phyloP scores from a whole-genome alignment of 1,140 invertebrate genomes.

The Ridgeia piscesae region DNA sequence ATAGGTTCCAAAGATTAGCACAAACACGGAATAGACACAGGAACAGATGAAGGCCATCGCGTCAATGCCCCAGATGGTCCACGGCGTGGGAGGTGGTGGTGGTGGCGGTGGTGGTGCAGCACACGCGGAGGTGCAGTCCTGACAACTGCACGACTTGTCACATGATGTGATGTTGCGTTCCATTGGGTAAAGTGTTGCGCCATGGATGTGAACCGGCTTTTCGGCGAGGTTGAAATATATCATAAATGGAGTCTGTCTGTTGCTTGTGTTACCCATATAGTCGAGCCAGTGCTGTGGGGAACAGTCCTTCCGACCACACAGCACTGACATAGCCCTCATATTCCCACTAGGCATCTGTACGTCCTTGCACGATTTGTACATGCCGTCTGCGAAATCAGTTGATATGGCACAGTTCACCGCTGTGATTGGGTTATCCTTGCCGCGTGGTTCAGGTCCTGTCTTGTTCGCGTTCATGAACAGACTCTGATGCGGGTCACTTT shows the following conservation, averaged over 20 bases:
- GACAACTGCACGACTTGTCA: constrained; percentile 78
- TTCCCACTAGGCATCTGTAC: constrained; percentile 79
- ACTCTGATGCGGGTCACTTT: constrained; percentile 77
- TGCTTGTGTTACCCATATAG: constrained; percentile 70
- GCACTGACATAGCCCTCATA: constrained; percentile 71
- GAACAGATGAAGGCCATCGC: constrained; percentile 77
- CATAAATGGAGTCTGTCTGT: constrained; percentile 74
- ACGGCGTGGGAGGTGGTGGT: constrained; percentile 64
- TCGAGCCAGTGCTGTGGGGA: constrained; percentile 47
- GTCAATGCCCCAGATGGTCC: constrained; percentile 71
- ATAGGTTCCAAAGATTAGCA: constrained; percentile 47
- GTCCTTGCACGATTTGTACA: constrained; percentile 80
- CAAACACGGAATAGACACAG: constrained; percentile 68
- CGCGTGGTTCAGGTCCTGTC: constrained; percentile 22
- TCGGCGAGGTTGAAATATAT: constrained; percentile 69
- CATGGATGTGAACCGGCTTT: constrained; percentile 38
- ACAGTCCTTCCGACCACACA: constrained; percentile 70
- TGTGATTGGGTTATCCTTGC: constrained; percentile 45
- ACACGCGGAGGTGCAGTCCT: constrained; percentile 83
- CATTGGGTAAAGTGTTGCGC: constrained; percentile 61
- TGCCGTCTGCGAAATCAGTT: constrained; percentile 69
- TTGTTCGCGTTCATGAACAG: constrained; percentile 66
- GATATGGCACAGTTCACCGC: constrained; percentile 64
- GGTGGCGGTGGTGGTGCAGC: constrained; percentile 71
- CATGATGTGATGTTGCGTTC: constrained; percentile 70